Conservation (phyloP, 2,797 vertebrate species). For the Falco peregrinus region DNA sequence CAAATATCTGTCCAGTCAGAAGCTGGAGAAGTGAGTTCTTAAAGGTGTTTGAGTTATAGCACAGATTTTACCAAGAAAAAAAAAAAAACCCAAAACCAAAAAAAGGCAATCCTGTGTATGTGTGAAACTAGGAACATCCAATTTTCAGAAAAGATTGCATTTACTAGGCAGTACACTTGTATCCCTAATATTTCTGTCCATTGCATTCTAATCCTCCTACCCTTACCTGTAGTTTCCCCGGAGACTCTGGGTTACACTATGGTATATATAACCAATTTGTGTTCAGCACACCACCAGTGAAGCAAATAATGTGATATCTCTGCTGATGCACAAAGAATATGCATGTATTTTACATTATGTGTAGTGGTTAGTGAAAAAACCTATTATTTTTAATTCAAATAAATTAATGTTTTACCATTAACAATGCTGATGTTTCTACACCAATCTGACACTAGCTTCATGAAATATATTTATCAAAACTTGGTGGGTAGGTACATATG, state of each 20-base stretch:
- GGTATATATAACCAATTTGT: background rate
- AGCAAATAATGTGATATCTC: background rate
- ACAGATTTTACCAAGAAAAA: background rate
- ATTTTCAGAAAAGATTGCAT: background rate
- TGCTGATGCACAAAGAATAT: background rate
- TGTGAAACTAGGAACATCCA: background rate
- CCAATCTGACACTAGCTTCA: background rate
- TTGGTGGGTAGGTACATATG: background rate
- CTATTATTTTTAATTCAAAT: background rate
- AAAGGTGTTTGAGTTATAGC: background rate
- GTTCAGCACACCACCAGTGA: background rate
- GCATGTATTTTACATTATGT: background rate
- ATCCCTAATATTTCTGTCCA: background rate
- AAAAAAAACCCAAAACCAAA: background rate
- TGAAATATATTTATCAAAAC: background rate
- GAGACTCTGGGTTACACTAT: fast-evolving
- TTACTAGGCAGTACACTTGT: background rate
- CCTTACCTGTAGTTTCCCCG: background rate
- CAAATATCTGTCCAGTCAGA: background rate
- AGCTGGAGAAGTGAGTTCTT: background rate
- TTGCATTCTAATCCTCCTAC: background rate
- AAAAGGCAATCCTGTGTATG: background rate
- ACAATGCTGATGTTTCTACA: background rate
- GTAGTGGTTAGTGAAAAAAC: background rate
- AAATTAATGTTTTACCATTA: background rate